Conservation (phyloP, 35 echinoderm and acorn worm species). For the Anneissia japonica region DNA sequence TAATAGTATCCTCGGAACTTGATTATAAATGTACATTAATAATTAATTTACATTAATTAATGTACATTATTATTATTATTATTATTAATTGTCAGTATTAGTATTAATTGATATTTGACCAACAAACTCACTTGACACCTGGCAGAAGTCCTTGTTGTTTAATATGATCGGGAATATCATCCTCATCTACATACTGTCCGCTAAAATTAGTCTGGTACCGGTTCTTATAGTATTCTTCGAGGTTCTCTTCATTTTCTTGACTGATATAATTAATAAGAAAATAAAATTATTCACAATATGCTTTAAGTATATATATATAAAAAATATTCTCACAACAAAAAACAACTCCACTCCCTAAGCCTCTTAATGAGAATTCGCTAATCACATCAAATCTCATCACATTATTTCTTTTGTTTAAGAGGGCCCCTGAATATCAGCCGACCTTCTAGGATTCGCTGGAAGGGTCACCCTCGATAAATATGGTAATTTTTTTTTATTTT, state of each 20-base stretch:
- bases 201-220: conserved; percentile 74
- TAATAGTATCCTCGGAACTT: neutral
- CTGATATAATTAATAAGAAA: neutral
- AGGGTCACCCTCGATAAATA: too few relatives aligned
- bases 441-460: too few relatives aligned
- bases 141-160: conserved; percentile 93
- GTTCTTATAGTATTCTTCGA: conserved; percentile 88
- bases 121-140: conserved; percentile 86
- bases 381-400: too few relatives aligned
- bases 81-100: neutral
- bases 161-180: conserved; percentile 82
- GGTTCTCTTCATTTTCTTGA: conserved; percentile 76
- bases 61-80: neutral
- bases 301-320: too few relatives aligned
- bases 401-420: neutral
- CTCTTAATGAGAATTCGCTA: too few relatives aligned
- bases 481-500: too few relatives aligned
- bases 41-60: neutral
- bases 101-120: neutral
- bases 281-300: too few relatives aligned
- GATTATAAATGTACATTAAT: neutral
- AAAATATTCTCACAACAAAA: too few relatives aligned
- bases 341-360: too few relatives aligned
- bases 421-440: neutral
- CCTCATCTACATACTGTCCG: conserved; percentile 64